A percentile compares a stretch with the other conserved stretches of the same genome.
Evolutionary conservation across 1,140 invertebrate species (phyloP).

Genomic region (Gonatopus flavifemur): DNA sequence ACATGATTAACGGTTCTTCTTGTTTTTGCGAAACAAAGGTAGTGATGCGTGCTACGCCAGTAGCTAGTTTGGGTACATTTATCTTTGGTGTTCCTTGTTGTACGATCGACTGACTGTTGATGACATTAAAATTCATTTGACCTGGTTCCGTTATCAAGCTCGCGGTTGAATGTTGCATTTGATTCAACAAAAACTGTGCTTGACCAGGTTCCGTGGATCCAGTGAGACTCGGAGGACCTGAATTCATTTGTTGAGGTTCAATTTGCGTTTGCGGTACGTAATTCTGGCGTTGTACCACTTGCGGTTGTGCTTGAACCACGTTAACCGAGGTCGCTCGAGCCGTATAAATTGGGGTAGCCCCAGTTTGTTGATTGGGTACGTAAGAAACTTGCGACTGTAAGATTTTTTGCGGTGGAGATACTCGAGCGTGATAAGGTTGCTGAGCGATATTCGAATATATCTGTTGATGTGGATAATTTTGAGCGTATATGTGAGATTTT

Average conservation of each 20-base stretch:
- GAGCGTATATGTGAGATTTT: conserved; percentile 33
- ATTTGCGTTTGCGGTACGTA: conserved; percentile 26
- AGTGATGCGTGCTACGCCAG: conserved; percentile 36
- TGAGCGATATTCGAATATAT: conserved; percentile 47
- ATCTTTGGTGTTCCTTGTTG: conserved; percentile 12
- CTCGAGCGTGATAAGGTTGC: conserved; percentile 28
- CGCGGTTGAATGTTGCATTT: no score
- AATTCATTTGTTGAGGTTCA: conserved; percentile 14
- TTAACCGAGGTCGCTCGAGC: conserved; percentile 39
- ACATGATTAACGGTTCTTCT: conserved; percentile 42
- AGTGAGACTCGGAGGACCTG: background rate
- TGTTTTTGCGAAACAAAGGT: conserved; percentile 31
- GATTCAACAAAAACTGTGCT: no score
- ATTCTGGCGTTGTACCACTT: conserved; percentile 33
- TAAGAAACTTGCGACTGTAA: conserved; percentile 21
- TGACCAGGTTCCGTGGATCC: no score
- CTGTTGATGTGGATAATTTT: conserved; percentile 44
- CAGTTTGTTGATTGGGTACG: conserved; percentile 16
- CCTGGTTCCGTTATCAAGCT: no score
- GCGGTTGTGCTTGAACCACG: conserved; percentile 42
- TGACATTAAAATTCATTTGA: no score
- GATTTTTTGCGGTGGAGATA: conserved; percentile 29
- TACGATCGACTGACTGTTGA: conserved; percentile 11
- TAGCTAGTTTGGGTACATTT: conserved; percentile 29
- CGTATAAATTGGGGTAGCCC: conserved; percentile 41